Percentiles rank a stretch among this genome's conserved stretches.
These are phyloP conservation scores for Lepisosteus oculatus DNA, from an alignment of 2,113 vertebrate genomes.

Conservation along the genomic window DNA sequence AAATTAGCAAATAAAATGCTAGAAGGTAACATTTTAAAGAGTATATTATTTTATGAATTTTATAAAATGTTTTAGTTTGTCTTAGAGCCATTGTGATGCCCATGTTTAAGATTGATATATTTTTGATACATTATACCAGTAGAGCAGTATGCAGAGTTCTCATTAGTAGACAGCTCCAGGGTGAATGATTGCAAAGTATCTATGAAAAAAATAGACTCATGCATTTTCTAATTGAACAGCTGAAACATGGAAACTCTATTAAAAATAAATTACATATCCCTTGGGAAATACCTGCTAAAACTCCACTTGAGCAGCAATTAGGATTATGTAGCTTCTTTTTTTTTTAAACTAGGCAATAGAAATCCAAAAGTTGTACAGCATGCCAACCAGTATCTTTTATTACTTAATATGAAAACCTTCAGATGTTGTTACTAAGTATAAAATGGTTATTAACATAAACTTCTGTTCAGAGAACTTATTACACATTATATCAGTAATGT, in stretches of 20 bases:
- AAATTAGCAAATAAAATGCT: constrained; percentile 38
- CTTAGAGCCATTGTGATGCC: constrained; percentile 32
- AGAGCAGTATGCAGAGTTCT: constrained; percentile 24
- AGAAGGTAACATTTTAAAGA: constrained; percentile 19
- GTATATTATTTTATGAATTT: constrained; percentile 27
- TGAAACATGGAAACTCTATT: constrained; percentile 3
- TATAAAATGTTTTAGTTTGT: constrained; percentile 40
- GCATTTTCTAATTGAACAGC: constrained; percentile 10
- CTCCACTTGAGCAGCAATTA: background rate
- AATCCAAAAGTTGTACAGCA: no score
- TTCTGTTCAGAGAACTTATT: no score
- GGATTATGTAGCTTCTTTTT: background rate
- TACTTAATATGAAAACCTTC: no score
- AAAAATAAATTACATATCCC: background rate
- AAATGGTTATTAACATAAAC: no score
- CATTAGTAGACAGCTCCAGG: constrained; percentile 28
- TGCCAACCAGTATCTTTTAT: no score
- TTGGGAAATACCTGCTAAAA: background rate
- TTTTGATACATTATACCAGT: constrained; percentile 43
- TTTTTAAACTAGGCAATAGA: no score
- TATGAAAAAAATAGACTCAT: background rate
- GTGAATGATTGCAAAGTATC: background rate
- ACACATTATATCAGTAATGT: no score
- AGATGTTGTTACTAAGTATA: no score
- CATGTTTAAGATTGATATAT: constrained; percentile 40